These are phyloP conservation scores for Pseudococcus viburni DNA, from an alignment of 2,888 invertebrate genomes.

Conservation along the genomic window DNA sequence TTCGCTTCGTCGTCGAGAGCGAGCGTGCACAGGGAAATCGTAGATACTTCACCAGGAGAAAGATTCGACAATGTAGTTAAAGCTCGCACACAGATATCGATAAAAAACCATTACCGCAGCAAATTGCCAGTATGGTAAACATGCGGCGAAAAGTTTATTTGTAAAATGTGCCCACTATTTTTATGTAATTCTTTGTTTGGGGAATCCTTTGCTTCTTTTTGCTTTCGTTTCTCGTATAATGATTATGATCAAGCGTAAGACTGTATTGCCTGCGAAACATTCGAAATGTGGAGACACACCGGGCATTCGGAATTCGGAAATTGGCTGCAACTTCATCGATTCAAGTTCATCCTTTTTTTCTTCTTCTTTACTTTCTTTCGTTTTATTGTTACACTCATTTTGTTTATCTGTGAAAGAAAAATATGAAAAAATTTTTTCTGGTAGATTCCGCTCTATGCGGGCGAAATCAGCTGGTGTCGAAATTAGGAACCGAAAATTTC, in stretches of 20 bases:
- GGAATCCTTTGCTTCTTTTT: conserved; percentile 16
- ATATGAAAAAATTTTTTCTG: too few relatives aligned
- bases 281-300: not conserved
- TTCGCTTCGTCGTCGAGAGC: not conserved
- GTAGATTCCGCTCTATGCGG: too few relatives aligned
- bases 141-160: conserved; percentile 52
- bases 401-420: too few relatives aligned
- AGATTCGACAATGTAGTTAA: conserved; percentile 36
- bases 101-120: conserved; percentile 47
- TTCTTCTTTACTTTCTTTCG: not conserved
- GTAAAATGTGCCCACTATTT: conserved; percentile 40
- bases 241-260: conserved; percentile 33
- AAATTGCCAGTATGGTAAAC: conserved; percentile 53
- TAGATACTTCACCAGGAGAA: not conserved
- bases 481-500: too few relatives aligned
- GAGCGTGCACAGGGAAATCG: conserved; percentile 5
- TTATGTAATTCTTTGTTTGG: conserved; percentile 26
- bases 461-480: too few relatives aligned
- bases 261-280: conserved; percentile 12
- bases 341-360: conserved; percentile 7
- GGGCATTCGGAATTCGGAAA: conserved; percentile 32
- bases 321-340: conserved; percentile 45
- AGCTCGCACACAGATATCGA: not conserved
- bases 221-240: not conserved
- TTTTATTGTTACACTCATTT: conserved; percentile 25